These are phyloP conservation scores for Onychomys torridus DNA, from an alignment of 2,797 vertebrate genomes.

Conservation along the genomic window DNA sequence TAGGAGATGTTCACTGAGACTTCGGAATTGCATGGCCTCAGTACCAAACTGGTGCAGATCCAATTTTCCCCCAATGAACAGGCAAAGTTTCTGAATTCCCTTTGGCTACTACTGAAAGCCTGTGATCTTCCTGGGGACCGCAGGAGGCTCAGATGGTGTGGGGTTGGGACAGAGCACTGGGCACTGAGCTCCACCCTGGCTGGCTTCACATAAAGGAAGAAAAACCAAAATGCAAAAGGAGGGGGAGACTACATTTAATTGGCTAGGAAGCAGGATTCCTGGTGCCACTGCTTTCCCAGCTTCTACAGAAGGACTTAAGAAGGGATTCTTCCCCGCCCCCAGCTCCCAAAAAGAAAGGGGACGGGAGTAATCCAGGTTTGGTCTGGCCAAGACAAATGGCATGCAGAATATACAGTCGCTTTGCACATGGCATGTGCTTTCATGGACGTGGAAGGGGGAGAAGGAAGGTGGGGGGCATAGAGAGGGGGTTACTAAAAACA, in stretches of 20 bases:
- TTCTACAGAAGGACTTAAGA: conserved; percentile 72
- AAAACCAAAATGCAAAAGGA: conserved; percentile 70
- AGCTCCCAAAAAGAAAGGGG: conserved; percentile 24
- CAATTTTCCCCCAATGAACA: not conserved
- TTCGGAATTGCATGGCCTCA: not conserved
- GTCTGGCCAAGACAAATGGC: conserved; percentile 65
- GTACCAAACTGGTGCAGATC: not conserved
- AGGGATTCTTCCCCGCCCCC: conserved; percentile 24
- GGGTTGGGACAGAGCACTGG: not conserved
- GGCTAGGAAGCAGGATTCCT: conserved; percentile 67
- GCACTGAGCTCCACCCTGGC: conserved; percentile 48
- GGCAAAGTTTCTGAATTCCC: conserved; percentile 14
- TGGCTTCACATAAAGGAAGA: conserved; percentile 76
- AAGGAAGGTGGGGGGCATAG: not conserved
- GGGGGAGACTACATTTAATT: conserved; percentile 64
- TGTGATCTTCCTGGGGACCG: not conserved
- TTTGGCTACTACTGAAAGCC: not conserved
- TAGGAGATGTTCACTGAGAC: not conserved
- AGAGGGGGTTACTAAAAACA: conserved; percentile 8
- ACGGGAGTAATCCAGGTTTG: conserved; percentile 66
- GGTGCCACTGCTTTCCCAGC: conserved; percentile 65
- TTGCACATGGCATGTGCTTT: conserved; percentile 55
- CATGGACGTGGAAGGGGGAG: not conserved
- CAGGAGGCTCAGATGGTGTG: not conserved
- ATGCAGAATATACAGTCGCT: conserved; percentile 61